These are phyloP conservation scores for Drosophila tanythrix DNA, from an alignment of 2,888 invertebrate species.

Conservation along the genomic window DNA sequence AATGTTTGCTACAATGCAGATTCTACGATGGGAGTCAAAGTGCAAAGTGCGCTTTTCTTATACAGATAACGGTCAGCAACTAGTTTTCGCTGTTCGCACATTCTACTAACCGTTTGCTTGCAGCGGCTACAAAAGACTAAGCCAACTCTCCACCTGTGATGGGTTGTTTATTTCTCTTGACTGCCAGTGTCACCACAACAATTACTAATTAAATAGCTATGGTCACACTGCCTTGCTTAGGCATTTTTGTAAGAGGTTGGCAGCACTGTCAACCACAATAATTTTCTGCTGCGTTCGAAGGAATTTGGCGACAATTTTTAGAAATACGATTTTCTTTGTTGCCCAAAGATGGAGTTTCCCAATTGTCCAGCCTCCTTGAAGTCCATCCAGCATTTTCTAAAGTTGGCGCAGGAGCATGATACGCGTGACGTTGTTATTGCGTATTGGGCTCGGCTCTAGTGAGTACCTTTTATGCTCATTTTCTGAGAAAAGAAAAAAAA, in stretches of 20 bases:
- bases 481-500: neutral
- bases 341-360: slow-evolving; percentile 86
- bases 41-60: slow-evolving; percentile 68
- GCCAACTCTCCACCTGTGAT: slow-evolving; percentile 37
- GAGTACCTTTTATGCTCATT: slow-evolving; percentile 24
- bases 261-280: slow-evolving; percentile 44
- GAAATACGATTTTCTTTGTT: neutral
- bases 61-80: slow-evolving; percentile 37
- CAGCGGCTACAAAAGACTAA: slow-evolving; percentile 44
- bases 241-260: neutral
- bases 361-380: slow-evolving; percentile 92
- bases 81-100: neutral
- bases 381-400: slow-evolving; percentile 95
- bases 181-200: slow-evolving; percentile 32
- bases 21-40: slow-evolving; percentile 58
- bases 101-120: slow-evolving; percentile 28
- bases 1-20: slow-evolving; percentile 16
- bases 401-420: slow-evolving; percentile 96
- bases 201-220: neutral
- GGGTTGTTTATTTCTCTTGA: slow-evolving; percentile 9
- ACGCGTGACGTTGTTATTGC: slow-evolving; percentile 94
- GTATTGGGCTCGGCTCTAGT: slow-evolving; percentile 96
- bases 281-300: slow-evolving; percentile 26
- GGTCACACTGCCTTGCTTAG: slow-evolving; percentile 32
- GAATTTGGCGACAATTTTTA: slow-evolving; percentile 4